phyloP scores from a whole-genome alignment of 1,140 invertebrate genomes.

The Bacillus rossius region DNA sequence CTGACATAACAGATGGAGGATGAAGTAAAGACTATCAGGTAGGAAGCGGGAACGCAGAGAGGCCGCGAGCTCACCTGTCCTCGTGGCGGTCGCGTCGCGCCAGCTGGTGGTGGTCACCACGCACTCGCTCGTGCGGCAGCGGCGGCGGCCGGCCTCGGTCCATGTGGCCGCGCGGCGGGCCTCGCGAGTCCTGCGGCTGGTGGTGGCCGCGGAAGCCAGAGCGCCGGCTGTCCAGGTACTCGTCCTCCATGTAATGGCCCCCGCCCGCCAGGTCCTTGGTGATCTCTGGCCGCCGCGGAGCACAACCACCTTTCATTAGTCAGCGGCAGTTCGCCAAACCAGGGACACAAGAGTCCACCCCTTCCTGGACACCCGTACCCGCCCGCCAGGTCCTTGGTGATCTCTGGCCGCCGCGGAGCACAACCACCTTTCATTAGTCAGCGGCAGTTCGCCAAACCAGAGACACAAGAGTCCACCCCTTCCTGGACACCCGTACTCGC shows the following conservation, averaged over 20 bases:
- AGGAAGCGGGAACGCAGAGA: no score
- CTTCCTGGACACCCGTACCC: no score
- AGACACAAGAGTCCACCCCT: no score
- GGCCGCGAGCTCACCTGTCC: no score
- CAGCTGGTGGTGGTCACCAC: conserved; percentile 16
- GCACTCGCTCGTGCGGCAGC: conserved; percentile 38
- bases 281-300: conserved; percentile 83
- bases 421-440: neutral
- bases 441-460: no score
- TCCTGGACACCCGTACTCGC: no score
- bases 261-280: conserved; percentile 72
- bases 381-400: conserved; percentile 73
- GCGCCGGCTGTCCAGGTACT: conserved; percentile 36
- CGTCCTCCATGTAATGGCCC: conserved; percentile 46
- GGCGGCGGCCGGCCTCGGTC: conserved; percentile 29
- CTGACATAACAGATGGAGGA: no score
- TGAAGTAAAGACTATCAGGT: no score
- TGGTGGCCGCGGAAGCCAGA: conserved; percentile 33
- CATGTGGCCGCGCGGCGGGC: conserved; percentile 9
- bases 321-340: no score
- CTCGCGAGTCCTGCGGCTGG: conserved; percentile 22
- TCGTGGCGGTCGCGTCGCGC: neutral
- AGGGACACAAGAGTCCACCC: no score
- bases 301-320: neutral
- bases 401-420: conserved; percentile 73